phyloP scores from a whole-genome alignment of 2,888 invertebrate species.

The Ochropleura plecta region DNA sequence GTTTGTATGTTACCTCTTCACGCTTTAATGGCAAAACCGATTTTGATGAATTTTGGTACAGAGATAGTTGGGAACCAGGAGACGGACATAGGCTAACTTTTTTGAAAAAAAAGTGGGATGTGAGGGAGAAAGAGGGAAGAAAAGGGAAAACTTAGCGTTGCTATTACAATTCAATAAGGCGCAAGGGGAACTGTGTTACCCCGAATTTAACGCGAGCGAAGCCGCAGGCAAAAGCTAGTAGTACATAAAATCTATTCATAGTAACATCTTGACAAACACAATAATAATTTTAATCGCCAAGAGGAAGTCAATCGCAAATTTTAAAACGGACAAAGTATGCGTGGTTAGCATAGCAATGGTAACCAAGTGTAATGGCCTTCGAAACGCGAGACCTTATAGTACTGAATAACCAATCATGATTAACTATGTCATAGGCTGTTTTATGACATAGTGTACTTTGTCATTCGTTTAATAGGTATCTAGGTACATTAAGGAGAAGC shows the following conservation, averaged over 20 bases:
- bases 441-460: constrained; percentile 33
- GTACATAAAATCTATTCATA: constrained; percentile 15
- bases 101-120: too few species aligned
- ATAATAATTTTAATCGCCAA: constrained; percentile 33
- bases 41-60: too few species aligned
- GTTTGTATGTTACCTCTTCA: too few species aligned
- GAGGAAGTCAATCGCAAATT: constrained; percentile 60
- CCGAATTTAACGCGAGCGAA: too few species aligned
- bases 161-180: too few species aligned
- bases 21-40: too few species aligned
- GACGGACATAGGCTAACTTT: too few species aligned
- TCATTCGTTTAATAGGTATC: constrained; percentile 16
- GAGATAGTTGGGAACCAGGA: too few species aligned
- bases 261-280: not conserved
- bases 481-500: constrained; percentile 4
- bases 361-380: constrained; percentile 30
- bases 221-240: too few species aligned
- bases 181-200: too few species aligned
- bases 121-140: too few species aligned
- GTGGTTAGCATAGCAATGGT: constrained; percentile 53
- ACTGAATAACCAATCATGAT: constrained; percentile 42
- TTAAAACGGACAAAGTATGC: constrained; percentile 43
- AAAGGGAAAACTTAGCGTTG: too few species aligned
- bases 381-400: constrained; percentile 39
- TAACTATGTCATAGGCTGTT: constrained; percentile 47